Base-by-base conservation (phyloP, 2,888 invertebrate species). In the Aproaerema taeniolella region DNA sequence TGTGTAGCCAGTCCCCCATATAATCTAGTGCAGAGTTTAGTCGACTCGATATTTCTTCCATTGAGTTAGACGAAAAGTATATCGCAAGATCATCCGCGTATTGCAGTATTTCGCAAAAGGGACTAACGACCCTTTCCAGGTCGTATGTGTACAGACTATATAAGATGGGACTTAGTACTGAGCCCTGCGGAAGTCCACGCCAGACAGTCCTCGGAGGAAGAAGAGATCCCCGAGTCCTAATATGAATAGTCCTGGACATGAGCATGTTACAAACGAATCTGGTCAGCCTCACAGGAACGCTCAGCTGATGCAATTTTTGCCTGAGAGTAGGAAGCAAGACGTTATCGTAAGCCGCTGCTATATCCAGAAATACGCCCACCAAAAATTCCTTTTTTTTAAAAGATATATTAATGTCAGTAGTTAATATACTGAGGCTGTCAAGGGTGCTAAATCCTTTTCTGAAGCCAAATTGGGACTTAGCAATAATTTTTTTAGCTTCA, bases 71-170 rank as follows among this genome's bases (percentile, higher is more conserved):
- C 2, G 36, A 11, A 0, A 37, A n/a, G 13, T 52, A 58, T 0
- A 54, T 26, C 1, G 41, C 42, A 4, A 54, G 6, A 24, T 56
- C 56, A 45, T 55, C 55, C 0, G 56, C 58, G 38, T 55, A 56
- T 32, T 55, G 56, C 2, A 58, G 28, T 0, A 55, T 25, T 1
- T 47, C n/a, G 15, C 47, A 29, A 5, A 13, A 29, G 10, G 29
- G 12, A 12, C 2, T n/a, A 0, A 29, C 11, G 3, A 12, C 10
- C 3, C 9, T 2, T 12, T 29, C 29, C 2, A 29, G 29, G 29
- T 29, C 29, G 9, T 3, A 29, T 2, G 29, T 29, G 13, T 29
- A 29, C 2, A 29, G 3, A 12, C 12, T 29, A 9, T 29, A 29
- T 11, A 29, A 9, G n/a, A 29, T 10, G 3, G 29, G 29, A 13